Evolutionary conservation across 2,888 invertebrate genomes (phyloP), one percentile per base, ranked within the genome.

Genomic region (Bombyx huttoni): DNA sequence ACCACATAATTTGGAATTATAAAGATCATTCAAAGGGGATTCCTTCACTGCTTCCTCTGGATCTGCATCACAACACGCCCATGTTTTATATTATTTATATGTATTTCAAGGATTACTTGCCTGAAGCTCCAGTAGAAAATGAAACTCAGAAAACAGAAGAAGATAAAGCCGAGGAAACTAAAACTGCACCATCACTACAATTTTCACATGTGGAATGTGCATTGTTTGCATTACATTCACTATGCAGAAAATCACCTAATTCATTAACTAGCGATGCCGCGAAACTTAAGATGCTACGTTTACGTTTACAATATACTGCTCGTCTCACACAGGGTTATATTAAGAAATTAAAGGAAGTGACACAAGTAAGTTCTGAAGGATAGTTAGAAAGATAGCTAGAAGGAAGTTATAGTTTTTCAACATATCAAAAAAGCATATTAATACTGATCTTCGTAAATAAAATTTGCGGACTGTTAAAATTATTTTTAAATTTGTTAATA

Each of bases 161-260:
- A 51, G 75, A 70, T 7, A 78, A 77, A 76, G 33, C 65, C 46
- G 85, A 83, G 54, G 83, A 83, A 33, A 51, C 60, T 7, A 73
- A 79, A 47, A 84, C 92, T 48, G 91, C 93, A 58, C 96, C 97
- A n/a, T 94, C 95, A 55, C 91, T 98, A 50, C 94, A 98, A 75
- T 98, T 98, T 73, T 96, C 98, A 46, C 94, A 95, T 71, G 96
- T 98, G 2, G 98, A 98, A 85, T 97, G 97, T 87, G 90, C 98
- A 45, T 89, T 98, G 64, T 98, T 91, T 72, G 90, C 91, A 10
- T 81, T 93, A 48, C 93, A 93, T 68, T 94, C 94, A 52, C 74
- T 98, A 49, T 96, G 94, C 52, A 91, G 94, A 58, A 94, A 94
- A 68, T 90, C 91, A 59, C 94, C 96, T 0, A 95, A 94, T 54